Evolutionary conservation across 2,888 invertebrate genomes (phyloP).

Genomic region (Rhamnusium bicolor): DNA sequence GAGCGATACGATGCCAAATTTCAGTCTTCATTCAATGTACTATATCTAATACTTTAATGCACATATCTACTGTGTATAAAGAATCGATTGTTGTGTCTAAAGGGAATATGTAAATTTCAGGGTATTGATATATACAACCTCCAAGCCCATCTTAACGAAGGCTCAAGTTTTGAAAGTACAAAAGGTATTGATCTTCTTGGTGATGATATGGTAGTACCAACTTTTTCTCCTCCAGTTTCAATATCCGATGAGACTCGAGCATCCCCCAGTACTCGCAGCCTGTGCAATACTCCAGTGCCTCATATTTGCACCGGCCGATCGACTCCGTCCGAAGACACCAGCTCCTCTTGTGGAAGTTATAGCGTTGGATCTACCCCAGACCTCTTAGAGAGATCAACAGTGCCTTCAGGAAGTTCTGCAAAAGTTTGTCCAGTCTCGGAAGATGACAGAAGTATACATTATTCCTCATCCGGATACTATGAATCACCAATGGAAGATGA

Average conservation of each 20-base stretch:
- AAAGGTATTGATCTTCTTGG: constrained; percentile 82
- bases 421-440: constrained; percentile 72
- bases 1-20: no score
- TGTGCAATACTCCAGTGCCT: constrained; percentile 67
- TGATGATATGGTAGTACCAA: constrained; percentile 74
- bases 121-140: constrained; percentile 45
- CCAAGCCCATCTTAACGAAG: constrained; percentile 74
- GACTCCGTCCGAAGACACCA: constrained; percentile 75
- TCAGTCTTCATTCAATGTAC: no score
- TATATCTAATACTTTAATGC: no score
- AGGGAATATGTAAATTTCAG: constrained; percentile 14
- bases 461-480: constrained; percentile 84
- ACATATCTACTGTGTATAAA: no score
- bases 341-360: constrained; percentile 76
- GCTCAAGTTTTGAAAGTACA: constrained; percentile 91
- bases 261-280: constrained; percentile 55
- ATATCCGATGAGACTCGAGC: constrained; percentile 62
- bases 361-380: constrained; percentile 71
- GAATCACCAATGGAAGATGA: constrained; percentile 83
- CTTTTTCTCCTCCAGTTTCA: constrained; percentile 48
- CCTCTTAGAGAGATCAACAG: constrained; percentile 66
- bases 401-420: constrained; percentile 66
- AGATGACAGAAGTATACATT: constrained; percentile 80
- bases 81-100: background rate
- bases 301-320: constrained; percentile 68